phyloP scores from a whole-genome alignment of 1,140 invertebrate species.

The Tetragnatha versicolor region DNA sequence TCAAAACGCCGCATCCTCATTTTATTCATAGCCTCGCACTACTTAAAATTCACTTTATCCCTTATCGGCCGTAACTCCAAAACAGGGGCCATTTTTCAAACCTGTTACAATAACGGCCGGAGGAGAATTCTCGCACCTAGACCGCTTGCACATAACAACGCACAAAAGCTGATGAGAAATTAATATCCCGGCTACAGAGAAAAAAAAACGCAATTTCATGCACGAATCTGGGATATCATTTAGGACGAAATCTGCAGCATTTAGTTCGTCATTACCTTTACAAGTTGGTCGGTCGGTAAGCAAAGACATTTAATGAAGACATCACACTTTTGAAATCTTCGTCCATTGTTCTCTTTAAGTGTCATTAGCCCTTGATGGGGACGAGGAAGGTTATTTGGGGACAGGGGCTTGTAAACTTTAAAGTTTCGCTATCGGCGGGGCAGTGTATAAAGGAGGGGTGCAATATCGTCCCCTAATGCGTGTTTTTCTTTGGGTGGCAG shows the following conservation, averaged over 20 bases:
- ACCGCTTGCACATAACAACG: neutral
- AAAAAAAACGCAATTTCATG: constrained; percentile 4
- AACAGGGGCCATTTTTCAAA: no score
- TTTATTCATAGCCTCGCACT: no score
- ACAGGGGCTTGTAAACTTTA: constrained; percentile 29
- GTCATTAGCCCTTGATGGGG: constrained; percentile 50
- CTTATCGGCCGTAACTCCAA: no score
- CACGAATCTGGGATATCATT: neutral
- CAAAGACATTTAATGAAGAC: constrained; percentile 48
- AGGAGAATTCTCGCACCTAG: no score
- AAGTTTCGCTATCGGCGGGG: neutral
- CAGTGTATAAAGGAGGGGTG: no score
- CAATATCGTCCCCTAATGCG: no score
- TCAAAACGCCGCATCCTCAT: no score
- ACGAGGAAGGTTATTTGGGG: constrained; percentile 1
- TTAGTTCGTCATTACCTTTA: constrained; percentile 54
- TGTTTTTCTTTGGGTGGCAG: no score
- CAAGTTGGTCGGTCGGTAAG: constrained; percentile 28
- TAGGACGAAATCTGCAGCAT: constrained; percentile 44
- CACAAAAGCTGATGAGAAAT: constrained; percentile 41
- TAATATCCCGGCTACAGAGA: constrained; percentile 38
- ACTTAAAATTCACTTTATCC: no score
- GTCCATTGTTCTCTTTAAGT: constrained; percentile 52
- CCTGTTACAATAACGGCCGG: no score
- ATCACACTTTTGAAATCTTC: constrained; percentile 49